Evolutionary conservation across 2,797 vertebrate species (phyloP).

Genomic region (Lacerta agilis): DNA sequence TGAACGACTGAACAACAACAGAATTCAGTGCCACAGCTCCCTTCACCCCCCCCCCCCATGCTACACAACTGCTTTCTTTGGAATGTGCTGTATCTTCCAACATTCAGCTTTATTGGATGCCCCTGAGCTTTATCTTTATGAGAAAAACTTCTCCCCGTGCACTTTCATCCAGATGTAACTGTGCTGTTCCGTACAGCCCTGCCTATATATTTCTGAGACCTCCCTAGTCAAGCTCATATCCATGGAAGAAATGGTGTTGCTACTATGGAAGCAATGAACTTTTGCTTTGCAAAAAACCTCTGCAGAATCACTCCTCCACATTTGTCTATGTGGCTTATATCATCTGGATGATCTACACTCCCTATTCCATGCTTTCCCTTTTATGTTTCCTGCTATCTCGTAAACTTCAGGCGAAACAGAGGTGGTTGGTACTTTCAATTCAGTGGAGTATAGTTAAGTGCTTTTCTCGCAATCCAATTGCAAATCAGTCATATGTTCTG

Average conservation of each 20-base stretch:
- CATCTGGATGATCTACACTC: slow-evolving; percentile 39
- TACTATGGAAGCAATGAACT: slow-evolving; percentile 45
- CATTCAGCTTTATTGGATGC: too few species aligned
- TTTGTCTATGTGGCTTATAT: slow-evolving; percentile 51
- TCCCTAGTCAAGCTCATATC: slow-evolving; percentile 13
- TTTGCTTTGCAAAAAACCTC: background rate
- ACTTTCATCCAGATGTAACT: background rate
- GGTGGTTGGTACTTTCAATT: slow-evolving; percentile 68
- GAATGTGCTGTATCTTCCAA: too few species aligned
- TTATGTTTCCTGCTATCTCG: slow-evolving; percentile 54
- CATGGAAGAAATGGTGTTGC: slow-evolving; percentile 45
- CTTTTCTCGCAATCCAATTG: slow-evolving; percentile 56
- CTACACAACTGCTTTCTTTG: too few species aligned
- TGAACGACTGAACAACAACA: too few species aligned
- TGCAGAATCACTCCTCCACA: slow-evolving; percentile 33
- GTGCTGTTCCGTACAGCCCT: background rate
- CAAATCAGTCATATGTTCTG: slow-evolving; percentile 61
- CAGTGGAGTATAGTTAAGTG: slow-evolving; percentile 39
- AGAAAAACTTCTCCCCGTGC: too few species aligned
- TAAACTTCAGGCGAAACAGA: slow-evolving; percentile 61
- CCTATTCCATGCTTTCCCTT: slow-evolving; percentile 50
- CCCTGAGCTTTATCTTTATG: too few species aligned
- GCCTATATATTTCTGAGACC: background rate
- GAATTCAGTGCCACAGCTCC: too few species aligned
- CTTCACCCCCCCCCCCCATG: too few species aligned